A percentile compares a stretch with the other conserved stretches of the same genome.
Conservation (phyloP, 2,113 vertebrate genomes). For the Eudyptes chrysolophus region DNA sequence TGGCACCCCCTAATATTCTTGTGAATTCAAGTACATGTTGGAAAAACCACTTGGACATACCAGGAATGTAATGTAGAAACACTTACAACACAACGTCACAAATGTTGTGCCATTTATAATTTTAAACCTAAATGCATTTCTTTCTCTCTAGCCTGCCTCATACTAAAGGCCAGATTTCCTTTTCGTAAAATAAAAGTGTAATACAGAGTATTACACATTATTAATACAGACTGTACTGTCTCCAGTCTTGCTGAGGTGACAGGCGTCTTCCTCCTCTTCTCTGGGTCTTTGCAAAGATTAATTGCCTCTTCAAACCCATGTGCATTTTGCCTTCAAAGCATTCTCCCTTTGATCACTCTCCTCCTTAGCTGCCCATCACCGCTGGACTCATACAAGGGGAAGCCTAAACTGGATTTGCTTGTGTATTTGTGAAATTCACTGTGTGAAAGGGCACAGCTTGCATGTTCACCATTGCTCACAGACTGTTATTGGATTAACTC, state of each 20-base stretch:
- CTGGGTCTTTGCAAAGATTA: constrained; percentile 1
- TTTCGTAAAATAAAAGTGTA: background rate
- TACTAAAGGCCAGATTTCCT: background rate
- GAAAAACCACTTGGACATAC: background rate
- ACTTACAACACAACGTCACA: background rate
- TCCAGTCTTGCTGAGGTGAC: background rate
- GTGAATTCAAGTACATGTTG: background rate
- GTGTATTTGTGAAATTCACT: background rate
- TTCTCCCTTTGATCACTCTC: background rate
- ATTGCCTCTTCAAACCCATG: background rate
- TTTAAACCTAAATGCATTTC: background rate
- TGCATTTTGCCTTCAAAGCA: constrained; percentile 4
- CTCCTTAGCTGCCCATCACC: background rate
- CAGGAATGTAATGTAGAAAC: background rate
- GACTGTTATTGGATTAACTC: background rate
- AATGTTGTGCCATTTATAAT: background rate
- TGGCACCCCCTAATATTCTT: background rate
- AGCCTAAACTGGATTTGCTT: background rate
- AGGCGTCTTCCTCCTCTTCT: background rate
- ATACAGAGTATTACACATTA: too few relatives aligned
- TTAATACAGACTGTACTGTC: background rate
- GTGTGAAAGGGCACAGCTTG: background rate
- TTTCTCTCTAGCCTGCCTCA: background rate
- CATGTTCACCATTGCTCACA: fast-evolving
- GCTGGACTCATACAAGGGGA: background rate